Percentiles rank a stretch among this genome's conserved stretches.
Conservation (phyloP, 2,888 invertebrate species). For the Magallana nippona region DNA sequence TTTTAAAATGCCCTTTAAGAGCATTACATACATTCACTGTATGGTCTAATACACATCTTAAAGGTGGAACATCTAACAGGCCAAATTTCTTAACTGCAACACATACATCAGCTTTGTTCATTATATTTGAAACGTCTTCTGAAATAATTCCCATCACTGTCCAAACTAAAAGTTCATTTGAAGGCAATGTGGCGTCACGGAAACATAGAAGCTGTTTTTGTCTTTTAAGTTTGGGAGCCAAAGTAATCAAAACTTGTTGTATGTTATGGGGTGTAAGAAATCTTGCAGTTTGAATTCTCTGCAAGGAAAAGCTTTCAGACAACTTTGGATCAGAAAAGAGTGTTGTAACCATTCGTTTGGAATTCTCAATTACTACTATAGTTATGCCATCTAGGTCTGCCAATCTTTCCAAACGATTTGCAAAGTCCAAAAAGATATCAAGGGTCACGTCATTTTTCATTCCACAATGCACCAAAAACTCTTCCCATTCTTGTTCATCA, state of each 20-base stretch:
- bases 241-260: background rate
- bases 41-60: background rate
- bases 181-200: background rate
- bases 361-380: background rate
- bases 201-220: background rate
- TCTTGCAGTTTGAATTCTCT: background rate
- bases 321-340: background rate
- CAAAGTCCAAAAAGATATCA: background rate
- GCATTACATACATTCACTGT: background rate
- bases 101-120: background rate
- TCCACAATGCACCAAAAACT: conserved; percentile 19
- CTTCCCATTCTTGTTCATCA: background rate
- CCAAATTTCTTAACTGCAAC: background rate
- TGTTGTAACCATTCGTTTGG: background rate
- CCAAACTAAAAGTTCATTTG: background rate
- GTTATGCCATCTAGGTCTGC: background rate
- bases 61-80: background rate
- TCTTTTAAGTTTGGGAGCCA: background rate
- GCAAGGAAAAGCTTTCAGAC: background rate
- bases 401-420: background rate
- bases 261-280: conserved; percentile 21
- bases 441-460: conserved; percentile 2
- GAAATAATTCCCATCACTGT: background rate
- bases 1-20: background rate
- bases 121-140: background rate